Evolutionary conservation across 2,888 invertebrate species (phyloP), one percentile per base, ranked within the genome.

Genomic region (Furcula furcula): DNA sequence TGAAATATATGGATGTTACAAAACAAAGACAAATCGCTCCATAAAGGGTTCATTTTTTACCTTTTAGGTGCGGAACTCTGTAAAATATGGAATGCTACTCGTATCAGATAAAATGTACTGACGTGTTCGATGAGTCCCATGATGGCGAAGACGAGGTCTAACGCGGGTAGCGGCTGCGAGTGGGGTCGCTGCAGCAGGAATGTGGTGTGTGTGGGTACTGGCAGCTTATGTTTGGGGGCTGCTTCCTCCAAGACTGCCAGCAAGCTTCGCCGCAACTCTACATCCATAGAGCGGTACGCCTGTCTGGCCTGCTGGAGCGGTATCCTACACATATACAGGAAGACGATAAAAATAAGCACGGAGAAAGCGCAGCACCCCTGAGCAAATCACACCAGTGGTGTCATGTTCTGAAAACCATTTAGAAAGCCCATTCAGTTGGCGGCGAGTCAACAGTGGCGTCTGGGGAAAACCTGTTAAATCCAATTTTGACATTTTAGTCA

Each of bases 301-400:
- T 98, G 98, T 15, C 92, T 92, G 23, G 97, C 96, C 77, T 98
- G 97, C 13, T 91, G 92, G 16, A 98, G 77, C 0, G 98, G 98
- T 50, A 97, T 89, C 0, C 93, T 94, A 73, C 7, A 2, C 10
- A 16, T 16, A 20, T 20, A 20, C 2, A 9, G n/a, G n/a, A n/a
- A n/a, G n/a, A n/a, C n/a, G n/a, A n/a, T n/a, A 21, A 51, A 59
- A 14, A 20, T 33, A 45, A 5, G 14, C 10, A 9, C 14, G 13
- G 7, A 13, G 6, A n/a, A n/a, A n/a, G n/a, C n/a, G n/a, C n/a
- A n/a, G n/a, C n/a, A n/a, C n/a, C n/a, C n/a, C n/a, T n/a, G n/a
- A n/a, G n/a, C n/a, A n/a, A n/a, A n/a, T n/a, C n/a, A n/a, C n/a
- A n/a, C n/a, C n/a, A n/a, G n/a, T n/a, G n/a, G n/a, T n/a, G n/a